Evolutionary conservation across 2,113 vertebrate species (phyloP).

Genomic region (Harpagus bidentatus): DNA sequence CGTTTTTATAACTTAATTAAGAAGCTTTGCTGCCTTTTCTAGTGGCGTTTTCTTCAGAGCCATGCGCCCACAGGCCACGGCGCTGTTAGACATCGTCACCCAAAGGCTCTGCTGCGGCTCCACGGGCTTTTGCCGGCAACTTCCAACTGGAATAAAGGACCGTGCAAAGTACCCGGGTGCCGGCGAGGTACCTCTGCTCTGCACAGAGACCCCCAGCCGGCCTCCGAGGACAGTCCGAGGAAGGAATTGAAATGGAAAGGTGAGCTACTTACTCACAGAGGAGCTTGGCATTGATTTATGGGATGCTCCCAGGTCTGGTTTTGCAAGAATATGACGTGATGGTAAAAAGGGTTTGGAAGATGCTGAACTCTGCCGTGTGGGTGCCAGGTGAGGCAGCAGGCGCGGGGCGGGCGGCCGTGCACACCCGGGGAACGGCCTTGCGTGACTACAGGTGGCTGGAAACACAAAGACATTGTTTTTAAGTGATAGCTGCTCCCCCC

Average conservation of each 20-base stretch:
- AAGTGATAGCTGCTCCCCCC: conserved; percentile 49
- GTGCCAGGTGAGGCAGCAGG: not conserved
- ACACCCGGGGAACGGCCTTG: not conserved
- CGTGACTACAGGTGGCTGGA: not conserved
- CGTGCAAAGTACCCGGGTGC: fast-evolving
- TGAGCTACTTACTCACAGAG: not conserved
- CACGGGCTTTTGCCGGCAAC: not conserved
- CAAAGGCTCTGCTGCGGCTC: not conserved
- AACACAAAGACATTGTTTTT: conserved; percentile 75
- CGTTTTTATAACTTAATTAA: fast-evolving
- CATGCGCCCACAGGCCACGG: fast-evolving
- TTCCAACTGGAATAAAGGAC: fast-evolving
- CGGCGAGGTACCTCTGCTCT: not conserved
- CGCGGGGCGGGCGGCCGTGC: not conserved
- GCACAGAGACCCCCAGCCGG: not conserved
- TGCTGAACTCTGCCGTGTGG: not conserved
- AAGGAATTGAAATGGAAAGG: not conserved
- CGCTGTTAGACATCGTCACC: not conserved
- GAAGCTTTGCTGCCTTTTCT: not conserved
- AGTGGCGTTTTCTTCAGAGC: not conserved
- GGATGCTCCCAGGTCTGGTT: not conserved
- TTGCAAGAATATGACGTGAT: not conserved
- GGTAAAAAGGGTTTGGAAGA: not conserved
- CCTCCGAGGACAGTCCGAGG: fast-evolving
- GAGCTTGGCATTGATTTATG: not conserved